These are phyloP conservation scores for Sphenodon punctatus DNA, from an alignment of 2,797 vertebrate species.

Conservation along the genomic window DNA sequence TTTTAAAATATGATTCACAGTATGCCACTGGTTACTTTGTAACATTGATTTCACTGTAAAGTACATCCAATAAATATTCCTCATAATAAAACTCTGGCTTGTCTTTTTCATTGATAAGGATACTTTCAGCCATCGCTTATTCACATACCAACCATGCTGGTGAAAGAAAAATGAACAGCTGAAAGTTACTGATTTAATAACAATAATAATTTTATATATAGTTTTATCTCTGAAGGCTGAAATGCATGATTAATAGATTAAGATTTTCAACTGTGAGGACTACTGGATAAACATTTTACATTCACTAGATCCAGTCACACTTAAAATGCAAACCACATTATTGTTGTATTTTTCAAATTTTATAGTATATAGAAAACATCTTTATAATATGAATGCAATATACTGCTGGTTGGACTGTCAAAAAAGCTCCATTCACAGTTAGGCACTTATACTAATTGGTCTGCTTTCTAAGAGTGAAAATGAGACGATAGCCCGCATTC, in stretches of 20 bases:
- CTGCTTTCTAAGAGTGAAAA: too few species aligned
- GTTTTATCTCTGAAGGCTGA: constrained; percentile 23
- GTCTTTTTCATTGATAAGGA: constrained; percentile 5
- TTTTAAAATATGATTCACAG: neutral
- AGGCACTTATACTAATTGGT: neutral
- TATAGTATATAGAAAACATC: neutral
- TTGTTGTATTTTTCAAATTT: neutral
- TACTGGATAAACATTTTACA: neutral
- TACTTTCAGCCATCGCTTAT: constrained; percentile 25
- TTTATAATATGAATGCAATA: neutral
- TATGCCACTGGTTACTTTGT: neutral
- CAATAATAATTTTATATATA: too few species aligned
- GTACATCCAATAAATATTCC: neutral
- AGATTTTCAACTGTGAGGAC: neutral
- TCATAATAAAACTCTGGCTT: neutral
- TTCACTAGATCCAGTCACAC: neutral
- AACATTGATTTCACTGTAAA: neutral
- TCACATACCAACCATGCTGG: constrained; percentile 8
- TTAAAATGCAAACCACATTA: neutral
- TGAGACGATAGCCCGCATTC: too few species aligned
- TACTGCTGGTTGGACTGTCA: neutral
- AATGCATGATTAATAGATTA: neutral
- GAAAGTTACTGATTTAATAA: neutral
- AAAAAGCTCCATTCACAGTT: neutral
- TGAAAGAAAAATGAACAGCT: constrained; percentile 20